Conservation (phyloP, 2,888 invertebrate genomes). For the Frankliniella fusca region DNA sequence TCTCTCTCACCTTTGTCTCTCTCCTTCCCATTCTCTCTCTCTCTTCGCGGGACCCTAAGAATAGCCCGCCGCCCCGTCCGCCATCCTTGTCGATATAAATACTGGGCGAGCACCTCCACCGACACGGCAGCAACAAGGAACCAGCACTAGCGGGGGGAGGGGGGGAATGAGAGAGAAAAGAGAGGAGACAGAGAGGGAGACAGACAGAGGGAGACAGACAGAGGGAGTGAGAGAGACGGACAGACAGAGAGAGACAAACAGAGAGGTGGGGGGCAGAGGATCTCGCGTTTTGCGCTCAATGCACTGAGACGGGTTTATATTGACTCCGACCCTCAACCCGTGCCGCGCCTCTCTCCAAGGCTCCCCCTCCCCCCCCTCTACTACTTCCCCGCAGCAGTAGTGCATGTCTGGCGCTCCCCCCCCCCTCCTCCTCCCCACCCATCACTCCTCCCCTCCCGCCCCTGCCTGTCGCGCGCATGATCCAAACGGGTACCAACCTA, state of each 20-base stretch:
- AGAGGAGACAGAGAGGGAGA: background rate
- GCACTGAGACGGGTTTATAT: slow-evolving; percentile 11
- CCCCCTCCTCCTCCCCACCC: no score
- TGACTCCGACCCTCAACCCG: slow-evolving; percentile 21
- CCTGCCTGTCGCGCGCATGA: background rate
- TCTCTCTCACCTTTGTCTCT: background rate
- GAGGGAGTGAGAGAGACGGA: background rate
- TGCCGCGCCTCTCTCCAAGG: background rate
- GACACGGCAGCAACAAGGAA: background rate
- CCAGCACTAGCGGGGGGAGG: no score
- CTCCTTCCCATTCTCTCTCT: background rate
- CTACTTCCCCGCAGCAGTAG: background rate
- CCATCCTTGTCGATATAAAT: slow-evolving; percentile 25
- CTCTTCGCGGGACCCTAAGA: background rate
- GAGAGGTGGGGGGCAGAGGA: background rate
- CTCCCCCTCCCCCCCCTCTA: no score
- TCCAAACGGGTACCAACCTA: no score
- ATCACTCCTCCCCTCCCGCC: background rate
- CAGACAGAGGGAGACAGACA: background rate
- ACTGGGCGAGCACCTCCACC: slow-evolving; percentile 11
- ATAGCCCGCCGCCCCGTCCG: slow-evolving; percentile 10
- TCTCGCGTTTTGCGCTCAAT: background rate
- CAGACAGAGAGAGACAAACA: background rate
- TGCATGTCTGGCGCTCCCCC: no score
- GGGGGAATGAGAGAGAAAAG: no score